These are phyloP conservation scores for Gymnobelideus leadbeateri DNA, from an alignment of 2,113 vertebrate species.

Conservation along the genomic window DNA sequence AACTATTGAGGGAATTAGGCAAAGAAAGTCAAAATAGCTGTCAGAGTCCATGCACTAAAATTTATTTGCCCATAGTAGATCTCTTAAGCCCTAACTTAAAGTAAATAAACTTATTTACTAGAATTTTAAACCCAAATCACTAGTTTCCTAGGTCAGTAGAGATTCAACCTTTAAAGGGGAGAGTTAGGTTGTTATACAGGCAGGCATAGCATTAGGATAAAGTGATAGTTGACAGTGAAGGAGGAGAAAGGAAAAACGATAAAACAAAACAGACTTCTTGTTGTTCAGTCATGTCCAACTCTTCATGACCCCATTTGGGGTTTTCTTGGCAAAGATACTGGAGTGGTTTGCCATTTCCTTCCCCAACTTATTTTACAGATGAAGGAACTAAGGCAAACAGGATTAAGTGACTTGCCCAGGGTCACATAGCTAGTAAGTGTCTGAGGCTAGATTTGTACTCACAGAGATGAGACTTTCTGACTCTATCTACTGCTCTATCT, in stretches of 20 bases:
- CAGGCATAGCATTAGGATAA: not conserved
- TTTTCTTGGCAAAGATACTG: not conserved
- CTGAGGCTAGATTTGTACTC: not conserved
- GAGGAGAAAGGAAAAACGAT: not conserved
- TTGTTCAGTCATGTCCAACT: no score
- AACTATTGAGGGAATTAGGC: not conserved
- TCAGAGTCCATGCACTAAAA: not conserved
- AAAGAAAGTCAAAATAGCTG: not conserved
- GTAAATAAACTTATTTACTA: not conserved
- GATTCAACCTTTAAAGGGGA: not conserved
- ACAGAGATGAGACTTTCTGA: not conserved
- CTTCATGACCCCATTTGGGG: not conserved
- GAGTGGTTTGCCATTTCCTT: not conserved
- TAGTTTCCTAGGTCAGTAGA: not conserved
- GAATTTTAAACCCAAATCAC: not conserved
- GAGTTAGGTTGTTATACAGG: not conserved
- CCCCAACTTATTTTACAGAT: not conserved
- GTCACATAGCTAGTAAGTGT: not conserved
- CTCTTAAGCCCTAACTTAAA: not conserved
- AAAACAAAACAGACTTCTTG: no score
- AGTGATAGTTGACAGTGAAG: not conserved
- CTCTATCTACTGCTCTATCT: not conserved
- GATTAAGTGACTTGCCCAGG: not conserved
- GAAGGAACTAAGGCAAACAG: not conserved
- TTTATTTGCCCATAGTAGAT: not conserved